A percentile compares a stretch with the other conserved stretches of the same genome.
Evolutionary conservation across 1,140 invertebrate genomes (phyloP).

Genomic region (Penaeus indicus): DNA sequence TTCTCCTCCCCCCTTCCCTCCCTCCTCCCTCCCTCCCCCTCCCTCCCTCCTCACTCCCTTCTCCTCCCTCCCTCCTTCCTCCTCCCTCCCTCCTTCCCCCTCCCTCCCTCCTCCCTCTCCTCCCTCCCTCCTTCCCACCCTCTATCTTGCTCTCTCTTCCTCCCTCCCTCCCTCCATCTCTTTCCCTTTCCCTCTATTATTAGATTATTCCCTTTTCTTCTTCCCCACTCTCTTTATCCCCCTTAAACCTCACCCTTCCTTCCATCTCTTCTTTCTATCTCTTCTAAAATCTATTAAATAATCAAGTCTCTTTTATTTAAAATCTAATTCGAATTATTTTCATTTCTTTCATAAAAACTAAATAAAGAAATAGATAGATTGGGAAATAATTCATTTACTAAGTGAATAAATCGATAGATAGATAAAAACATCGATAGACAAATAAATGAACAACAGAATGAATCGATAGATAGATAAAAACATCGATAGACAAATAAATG

Average conservation of each 20-base stretch:
- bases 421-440: too few species aligned
- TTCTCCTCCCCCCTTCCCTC: background rate
- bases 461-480: too few species aligned
- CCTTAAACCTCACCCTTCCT: background rate
- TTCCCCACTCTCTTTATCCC: background rate
- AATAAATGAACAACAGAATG: too few species aligned
- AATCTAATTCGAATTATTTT: background rate
- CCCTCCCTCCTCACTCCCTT: slow-evolving; percentile 6
- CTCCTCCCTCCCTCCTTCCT: too few species aligned
- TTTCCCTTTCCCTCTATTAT: background rate
- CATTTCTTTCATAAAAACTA: too few species aligned
- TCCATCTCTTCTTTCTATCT: slow-evolving; percentile 11
- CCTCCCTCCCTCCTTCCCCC: too few species aligned
- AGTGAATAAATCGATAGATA: too few species aligned
- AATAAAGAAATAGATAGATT: too few species aligned
- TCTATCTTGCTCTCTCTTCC: background rate
- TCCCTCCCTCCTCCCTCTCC: background rate
- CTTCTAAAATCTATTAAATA: background rate
- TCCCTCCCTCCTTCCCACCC: background rate
- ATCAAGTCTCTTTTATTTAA: background rate
- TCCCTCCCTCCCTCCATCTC: background rate
- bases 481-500: too few species aligned
- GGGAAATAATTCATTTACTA: too few species aligned
- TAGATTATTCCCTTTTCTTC: background rate
- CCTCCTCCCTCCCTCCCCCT: background rate